Evolutionary conservation across 2,797 vertebrate species (phyloP).

Genomic region (Phoeniculus purpureus): DNA sequence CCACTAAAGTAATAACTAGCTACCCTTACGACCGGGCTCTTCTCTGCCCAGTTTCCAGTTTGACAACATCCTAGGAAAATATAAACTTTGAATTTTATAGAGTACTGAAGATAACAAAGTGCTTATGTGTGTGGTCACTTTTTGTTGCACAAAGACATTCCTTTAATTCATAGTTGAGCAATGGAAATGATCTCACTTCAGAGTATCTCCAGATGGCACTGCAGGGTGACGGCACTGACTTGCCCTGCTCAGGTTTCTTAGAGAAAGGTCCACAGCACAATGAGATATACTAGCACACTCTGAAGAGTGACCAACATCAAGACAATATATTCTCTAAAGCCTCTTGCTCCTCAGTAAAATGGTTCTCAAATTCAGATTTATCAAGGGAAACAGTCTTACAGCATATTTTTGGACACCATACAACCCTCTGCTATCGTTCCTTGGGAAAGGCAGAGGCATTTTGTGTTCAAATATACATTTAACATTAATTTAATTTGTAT

Average conservation of each 20-base stretch:
- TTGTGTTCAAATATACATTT: not conserved
- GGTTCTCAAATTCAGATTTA: not conserved
- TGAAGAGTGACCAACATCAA: not conserved
- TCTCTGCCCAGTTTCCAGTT: not conserved
- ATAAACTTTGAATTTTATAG: not conserved
- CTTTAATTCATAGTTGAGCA: not conserved
- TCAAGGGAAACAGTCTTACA: not conserved
- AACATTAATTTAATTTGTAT: not conserved
- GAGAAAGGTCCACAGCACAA: not conserved
- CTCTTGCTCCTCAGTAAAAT: not conserved
- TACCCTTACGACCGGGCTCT: not conserved
- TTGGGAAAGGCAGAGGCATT: not conserved
- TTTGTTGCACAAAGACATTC: not conserved
- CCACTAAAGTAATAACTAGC: conserved; percentile 6
- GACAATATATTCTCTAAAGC: not conserved
- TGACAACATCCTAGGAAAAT: not conserved
- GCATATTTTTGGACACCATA: not conserved
- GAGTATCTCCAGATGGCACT: not conserved
- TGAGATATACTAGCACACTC: not conserved
- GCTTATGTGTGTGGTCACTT: rapidly evolving
- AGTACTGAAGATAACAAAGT: not conserved
- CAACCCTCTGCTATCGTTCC: not conserved
- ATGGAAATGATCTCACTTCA: not conserved
- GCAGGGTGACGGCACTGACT: not conserved
- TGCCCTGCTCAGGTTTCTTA: not conserved